phyloP scores from a whole-genome alignment of 2,888 invertebrate species.

The Anthoptus insignis region DNA sequence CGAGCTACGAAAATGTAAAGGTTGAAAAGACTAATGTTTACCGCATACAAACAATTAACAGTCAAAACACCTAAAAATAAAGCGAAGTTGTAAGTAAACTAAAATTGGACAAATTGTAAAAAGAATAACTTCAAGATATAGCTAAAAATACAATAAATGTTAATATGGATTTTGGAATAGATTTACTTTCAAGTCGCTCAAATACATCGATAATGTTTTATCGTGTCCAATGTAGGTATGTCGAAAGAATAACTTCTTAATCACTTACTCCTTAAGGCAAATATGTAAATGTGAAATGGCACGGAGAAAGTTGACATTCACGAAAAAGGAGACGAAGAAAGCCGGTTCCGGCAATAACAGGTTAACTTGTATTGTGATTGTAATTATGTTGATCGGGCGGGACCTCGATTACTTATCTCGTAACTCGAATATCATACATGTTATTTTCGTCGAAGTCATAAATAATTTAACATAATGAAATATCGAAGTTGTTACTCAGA shows the following conservation, averaged over 20 bases:
- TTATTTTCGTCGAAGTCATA: not conserved
- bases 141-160: no score
- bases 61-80: no score
- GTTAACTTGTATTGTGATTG: conserved; percentile 20
- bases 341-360: conserved; percentile 11
- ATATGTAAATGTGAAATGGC: conserved; percentile 16
- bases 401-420: conserved; percentile 11
- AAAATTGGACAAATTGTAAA: no score
- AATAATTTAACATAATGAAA: not conserved
- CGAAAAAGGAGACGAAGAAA: conserved; percentile 29
- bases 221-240: conserved; percentile 1
- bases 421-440: conserved; percentile 1
- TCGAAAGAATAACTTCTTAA: conserved; percentile 7
- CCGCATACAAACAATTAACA: no score
- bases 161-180: not conserved
- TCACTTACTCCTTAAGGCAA: conserved; percentile 5
- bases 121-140: no score
- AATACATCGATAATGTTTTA: not conserved
- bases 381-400: conserved; percentile 15
- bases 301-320: conserved; percentile 25
- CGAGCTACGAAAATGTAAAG: no score
- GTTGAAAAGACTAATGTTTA: no score
- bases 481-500: not conserved
- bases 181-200: not conserved
- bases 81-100: no score